Evolutionary conservation across 2,113 vertebrate species (phyloP).

Genomic region (Formicarius rufipectus): DNA sequence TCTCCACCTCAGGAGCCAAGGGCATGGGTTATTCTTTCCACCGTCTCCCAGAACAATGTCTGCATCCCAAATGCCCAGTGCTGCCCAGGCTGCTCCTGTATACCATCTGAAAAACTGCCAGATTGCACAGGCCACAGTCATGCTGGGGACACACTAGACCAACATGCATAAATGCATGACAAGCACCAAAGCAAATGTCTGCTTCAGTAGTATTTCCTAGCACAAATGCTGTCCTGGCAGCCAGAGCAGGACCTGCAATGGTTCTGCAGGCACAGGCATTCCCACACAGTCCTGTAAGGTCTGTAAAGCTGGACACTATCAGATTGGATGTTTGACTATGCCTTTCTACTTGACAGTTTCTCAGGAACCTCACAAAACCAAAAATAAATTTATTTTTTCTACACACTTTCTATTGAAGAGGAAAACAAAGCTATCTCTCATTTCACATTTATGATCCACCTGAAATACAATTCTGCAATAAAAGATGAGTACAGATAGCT

Average conservation of each 20-base stretch:
- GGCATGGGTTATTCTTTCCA: neutral
- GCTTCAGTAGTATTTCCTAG: neutral
- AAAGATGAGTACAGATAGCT: neutral
- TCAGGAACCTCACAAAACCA: neutral
- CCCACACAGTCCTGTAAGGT: neutral
- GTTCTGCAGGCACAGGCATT: neutral
- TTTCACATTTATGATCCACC: neutral
- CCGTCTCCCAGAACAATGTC: neutral
- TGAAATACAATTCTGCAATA: neutral
- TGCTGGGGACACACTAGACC: neutral
- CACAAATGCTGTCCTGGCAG: rapidly evolving
- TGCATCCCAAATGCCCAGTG: neutral
- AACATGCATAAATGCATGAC: neutral
- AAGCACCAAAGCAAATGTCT: neutral
- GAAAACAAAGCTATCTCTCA: neutral
- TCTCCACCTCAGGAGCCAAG: neutral
- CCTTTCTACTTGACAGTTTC: neutral
- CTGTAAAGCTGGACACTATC: neutral
- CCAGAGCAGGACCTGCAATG: neutral
- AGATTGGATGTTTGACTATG: rapidly evolving
- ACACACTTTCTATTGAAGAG: neutral
- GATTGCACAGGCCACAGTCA: neutral
- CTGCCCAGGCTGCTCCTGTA: neutral
- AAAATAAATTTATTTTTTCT: neutral
- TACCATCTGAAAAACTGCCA: neutral